Evolutionary conservation across 2,888 invertebrate species (phyloP), one percentile per base, ranked within the genome.

Genomic region (Drosophila vallismaia): DNA sequence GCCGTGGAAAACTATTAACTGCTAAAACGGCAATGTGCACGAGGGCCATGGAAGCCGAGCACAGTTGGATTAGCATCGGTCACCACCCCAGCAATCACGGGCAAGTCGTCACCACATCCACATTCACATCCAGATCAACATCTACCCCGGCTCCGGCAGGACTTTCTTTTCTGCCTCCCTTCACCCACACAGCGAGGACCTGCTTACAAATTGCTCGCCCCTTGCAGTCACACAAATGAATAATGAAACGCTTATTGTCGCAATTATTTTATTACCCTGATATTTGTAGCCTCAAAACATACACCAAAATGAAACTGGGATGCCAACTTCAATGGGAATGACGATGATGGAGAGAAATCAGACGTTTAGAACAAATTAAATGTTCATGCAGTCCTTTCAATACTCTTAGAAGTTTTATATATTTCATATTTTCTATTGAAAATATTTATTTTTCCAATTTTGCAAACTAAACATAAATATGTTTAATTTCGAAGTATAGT

Each of bases 211-310:
- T 82, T 86, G 84, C 62, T 79, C 82, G 86, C 87, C 87, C 85
- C 88, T 85, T 78, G 71, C 77, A 74, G 75, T 78, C 86, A 79
- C 74, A 77, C 78, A 82, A 90, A 83, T 86, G 82, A 83, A 91
- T 91, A 91, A 91, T 91, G 91, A 90, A 90, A 89, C 88, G 90
- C 91, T 91, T 91, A 91, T 91, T 91, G 91, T 91, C 89, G 88
- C 91, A 91, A 91, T 91, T 91, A 91, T 91, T 91, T 91, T 90
- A 90, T 90, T 90, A 89, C 89, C 90, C 89, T 86, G 79, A 86
- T 88, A 86, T 77, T 75, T 78, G 62, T 86, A 86, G 83, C 86
- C 88, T 81, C 88, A 87, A 81, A 84, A 85, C 87, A 87, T 79
- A 77, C 74, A 79, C 80, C 83, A 51, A 71, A 75, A 63, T 46